Evolutionary conservation across 2,888 invertebrate genomes (phyloP).

Genomic region (Aricia artaxerxes): DNA sequence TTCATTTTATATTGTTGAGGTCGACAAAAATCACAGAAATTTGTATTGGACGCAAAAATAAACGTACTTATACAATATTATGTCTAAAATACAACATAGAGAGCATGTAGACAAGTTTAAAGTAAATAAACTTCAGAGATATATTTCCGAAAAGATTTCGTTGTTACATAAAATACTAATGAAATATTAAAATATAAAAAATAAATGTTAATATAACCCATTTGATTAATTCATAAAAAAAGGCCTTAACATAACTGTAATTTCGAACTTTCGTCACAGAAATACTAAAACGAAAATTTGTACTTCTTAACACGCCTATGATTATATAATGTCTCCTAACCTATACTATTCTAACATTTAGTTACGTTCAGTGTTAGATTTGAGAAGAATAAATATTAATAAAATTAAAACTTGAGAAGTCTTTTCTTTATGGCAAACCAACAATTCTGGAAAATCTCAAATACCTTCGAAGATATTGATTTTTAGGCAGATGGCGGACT

Average conservation of each 20-base stretch:
- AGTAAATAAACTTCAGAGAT: constrained; percentile 12
- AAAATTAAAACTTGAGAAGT: constrained; percentile 26
- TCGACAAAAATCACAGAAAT: constrained; percentile 40
- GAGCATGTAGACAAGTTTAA: constrained; percentile 38
- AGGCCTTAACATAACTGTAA: constrained; percentile 35
- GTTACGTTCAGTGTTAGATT: constrained; percentile 19
- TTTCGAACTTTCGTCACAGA: constrained; percentile 29
- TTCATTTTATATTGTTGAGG: background rate
- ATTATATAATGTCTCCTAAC: constrained; percentile 26
- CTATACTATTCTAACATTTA: constrained; percentile 24
- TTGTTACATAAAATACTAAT: constrained; percentile 25
- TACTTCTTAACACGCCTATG: constrained; percentile 25
- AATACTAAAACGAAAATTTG: constrained; percentile 28
- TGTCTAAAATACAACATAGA: constrained; percentile 43
- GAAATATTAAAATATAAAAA: constrained; percentile 16
- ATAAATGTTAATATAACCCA: constrained; percentile 20
- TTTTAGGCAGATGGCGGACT: background rate
- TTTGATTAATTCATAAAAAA: constrained; percentile 21
- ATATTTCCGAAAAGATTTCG: constrained; percentile 26
- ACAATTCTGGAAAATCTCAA: constrained; percentile 13
- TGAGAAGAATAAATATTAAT: constrained; percentile 26
- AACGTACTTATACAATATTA: constrained; percentile 36
- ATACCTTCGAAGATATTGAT: background rate
- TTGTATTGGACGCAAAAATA: constrained; percentile 34
- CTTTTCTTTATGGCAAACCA: constrained; percentile 31